A percentile compares a stretch with the other conserved stretches of the same genome.
Evolutionary conservation across 2,113 vertebrate genomes (phyloP).

Genomic region (Proteles cristata): DNA sequence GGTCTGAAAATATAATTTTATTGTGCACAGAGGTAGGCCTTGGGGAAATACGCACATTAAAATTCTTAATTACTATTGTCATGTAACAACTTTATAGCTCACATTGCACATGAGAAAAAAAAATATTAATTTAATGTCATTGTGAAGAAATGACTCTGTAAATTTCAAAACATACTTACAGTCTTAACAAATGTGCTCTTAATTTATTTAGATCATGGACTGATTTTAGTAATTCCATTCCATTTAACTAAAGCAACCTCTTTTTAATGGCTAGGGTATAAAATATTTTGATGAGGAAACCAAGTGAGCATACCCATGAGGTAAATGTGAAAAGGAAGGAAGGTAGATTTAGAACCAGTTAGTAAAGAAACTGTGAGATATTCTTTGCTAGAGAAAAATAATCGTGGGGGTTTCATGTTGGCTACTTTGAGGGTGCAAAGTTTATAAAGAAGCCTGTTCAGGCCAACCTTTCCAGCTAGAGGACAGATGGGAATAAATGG

Average conservation of each 20-base stretch:
- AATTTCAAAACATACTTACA: background rate
- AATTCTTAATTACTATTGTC: conserved; percentile 73
- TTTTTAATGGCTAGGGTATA: conserved; percentile 37
- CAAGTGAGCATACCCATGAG: background rate
- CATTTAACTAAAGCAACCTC: conserved; percentile 8
- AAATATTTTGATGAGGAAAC: conserved; percentile 48
- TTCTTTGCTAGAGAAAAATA: background rate
- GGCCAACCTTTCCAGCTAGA: background rate
- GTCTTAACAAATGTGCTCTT: conserved; percentile 41
- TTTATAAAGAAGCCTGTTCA: background rate
- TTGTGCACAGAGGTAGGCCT: conserved; percentile 42
- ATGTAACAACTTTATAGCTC: conserved; percentile 56
- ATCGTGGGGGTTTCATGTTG: background rate
- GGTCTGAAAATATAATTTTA: conserved; percentile 58
- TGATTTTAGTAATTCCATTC: conserved; percentile 31
- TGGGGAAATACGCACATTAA: conserved; percentile 54
- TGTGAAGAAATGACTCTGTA: conserved; percentile 30
- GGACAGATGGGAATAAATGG: background rate
- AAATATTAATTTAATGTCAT: conserved; percentile 51
- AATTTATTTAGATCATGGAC: conserved; percentile 43
- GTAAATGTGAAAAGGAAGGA: background rate
- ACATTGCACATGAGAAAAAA: conserved; percentile 51
- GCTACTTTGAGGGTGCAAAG: background rate
- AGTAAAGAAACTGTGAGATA: background rate
- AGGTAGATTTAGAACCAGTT: background rate